Base-by-base conservation (phyloP, 2,888 invertebrate species). In the Pemphredon lugubris region DNA sequence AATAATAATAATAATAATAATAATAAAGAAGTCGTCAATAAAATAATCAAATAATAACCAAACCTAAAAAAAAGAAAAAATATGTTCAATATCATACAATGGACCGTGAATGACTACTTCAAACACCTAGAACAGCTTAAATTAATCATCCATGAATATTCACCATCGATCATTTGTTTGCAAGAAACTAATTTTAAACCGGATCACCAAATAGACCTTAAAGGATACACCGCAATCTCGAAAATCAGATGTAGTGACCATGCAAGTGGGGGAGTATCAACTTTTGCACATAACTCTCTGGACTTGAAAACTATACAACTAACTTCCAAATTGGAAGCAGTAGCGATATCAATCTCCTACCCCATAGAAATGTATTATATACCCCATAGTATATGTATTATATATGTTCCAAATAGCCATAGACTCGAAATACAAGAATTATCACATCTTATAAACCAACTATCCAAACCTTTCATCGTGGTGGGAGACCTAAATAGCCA, bases 401-500 rank as follows among this genome's bases (percentile, higher is more conserved):
- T 77, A 11, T 79, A 79, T 47, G n/a, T 80, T 6, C 60, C 61
- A 11, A 64, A 70, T 30, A 42, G 39, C 13, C 30, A 61, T 4
- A 9, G 30, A 26, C 11, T 73, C 0, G 23, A 45, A 2, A 1
- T 18, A 5, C 1, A 18, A 1, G 50, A 60, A 18, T 18, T 77
- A 7, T 26, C 57, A 7, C 53, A 74, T 32, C 9, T 76, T 9
- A 60, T 73, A 0, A 26, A 65, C 0, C 69, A 81, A 59, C 40
- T 83, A 13, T 78, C 77, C 1, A 53, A 61, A 51, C 76, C 77
- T 0, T 68, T 69, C 7, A 53, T 84, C 2, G n/a, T 82, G 1
- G 0, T 75, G 0, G 81, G 81, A 4, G 79, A 80, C 57, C 78
- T 83, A 11, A 83, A 81, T 20, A 59, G 63, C 13, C 75, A 81